Evolutionary conservation across 1,140 invertebrate genomes (phyloP), one percentile per base, ranked within the genome.

Genomic region (Drosophila parvula): DNA sequence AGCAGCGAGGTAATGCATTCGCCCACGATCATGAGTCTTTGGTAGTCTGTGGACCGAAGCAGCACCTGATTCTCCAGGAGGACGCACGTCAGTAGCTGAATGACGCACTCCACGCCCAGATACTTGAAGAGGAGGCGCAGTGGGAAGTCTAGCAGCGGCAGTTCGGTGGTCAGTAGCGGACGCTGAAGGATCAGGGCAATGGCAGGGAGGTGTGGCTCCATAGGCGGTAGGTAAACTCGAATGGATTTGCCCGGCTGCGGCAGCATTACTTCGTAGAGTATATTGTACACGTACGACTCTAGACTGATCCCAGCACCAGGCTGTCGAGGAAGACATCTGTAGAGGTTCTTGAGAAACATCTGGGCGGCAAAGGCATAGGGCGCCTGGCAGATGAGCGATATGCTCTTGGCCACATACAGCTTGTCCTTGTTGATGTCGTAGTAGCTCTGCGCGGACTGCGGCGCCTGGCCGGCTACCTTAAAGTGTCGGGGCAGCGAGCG

Each of bases 11-110:
- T 97, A 50, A 99, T 95, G 79, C 97, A 97, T 93, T 99, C 99
- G 14, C 98, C 97, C 3, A 99, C 97, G 47, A 99, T 93, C 98
- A 99, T 99, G 69, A 99, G 93, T 86, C 96, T 96, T 93, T 98
- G 97, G 92, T 98, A 98, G 93, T 99, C 98, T 92, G 95, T 95
- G 56, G 98, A 99, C 91, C 97, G 96, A 11, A 99, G 93, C 38
- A 99, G 94, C 41, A 99, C 96, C 94, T 99, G 99, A 93, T 99
- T 98, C 93, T 99, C 99, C 9, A 99, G 93, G 12, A 99, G 93
- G 30, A 99, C 96, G 93, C 98, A 98, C 5, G 98, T 98, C 89
- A 99, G 97, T n/a, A 99, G 93, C 90, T 98, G 96, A 38, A 99
- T 94, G 32, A 99, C 95, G 91, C 96, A 97, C 74, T 99, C 97